These are phyloP conservation scores for Thalassoma bifasciatum DNA, from an alignment of 2,113 vertebrate species.

Conservation along the genomic window DNA sequence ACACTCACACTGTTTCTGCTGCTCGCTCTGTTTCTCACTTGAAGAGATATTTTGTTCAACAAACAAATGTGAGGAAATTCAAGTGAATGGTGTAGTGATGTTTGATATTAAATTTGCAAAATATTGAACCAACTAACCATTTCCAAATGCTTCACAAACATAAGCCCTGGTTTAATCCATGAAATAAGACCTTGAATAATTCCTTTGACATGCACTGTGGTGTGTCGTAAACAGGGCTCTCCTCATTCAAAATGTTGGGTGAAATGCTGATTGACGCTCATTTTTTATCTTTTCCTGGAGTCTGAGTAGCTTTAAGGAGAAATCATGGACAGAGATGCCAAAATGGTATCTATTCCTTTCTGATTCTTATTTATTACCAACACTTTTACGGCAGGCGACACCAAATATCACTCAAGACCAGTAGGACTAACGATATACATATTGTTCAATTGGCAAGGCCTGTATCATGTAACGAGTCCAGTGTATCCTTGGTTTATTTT, in stretches of 20 bases:
- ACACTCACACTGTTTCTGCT: slow-evolving; percentile 54
- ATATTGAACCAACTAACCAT: neutral
- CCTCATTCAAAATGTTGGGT: neutral
- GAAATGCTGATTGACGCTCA: neutral
- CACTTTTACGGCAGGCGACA: too few species aligned
- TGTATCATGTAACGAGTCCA: too few species aligned
- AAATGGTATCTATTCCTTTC: too few species aligned
- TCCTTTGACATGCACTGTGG: slow-evolving; percentile 23
- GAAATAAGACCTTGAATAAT: slow-evolving; percentile 19
- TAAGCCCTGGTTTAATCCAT: slow-evolving; percentile 26
- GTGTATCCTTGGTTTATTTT: too few species aligned
- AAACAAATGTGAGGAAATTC: slow-evolving; percentile 26
- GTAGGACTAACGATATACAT: too few species aligned
- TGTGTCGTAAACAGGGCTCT: slow-evolving; percentile 6
- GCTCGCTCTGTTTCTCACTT: slow-evolving; percentile 39
- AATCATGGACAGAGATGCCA: slow-evolving; percentile 25
- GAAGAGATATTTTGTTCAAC: slow-evolving; percentile 10
- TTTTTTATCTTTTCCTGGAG: slow-evolving; percentile 1
- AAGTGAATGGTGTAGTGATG: slow-evolving; percentile 4
- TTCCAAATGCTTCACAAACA: neutral
- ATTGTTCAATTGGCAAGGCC: too few species aligned
- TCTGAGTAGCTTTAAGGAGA: slow-evolving; percentile 28
- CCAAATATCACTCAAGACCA: too few species aligned
- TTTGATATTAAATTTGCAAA: slow-evolving; percentile 20
- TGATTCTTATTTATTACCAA: too few species aligned